phyloP scores from a whole-genome alignment of 2,888 invertebrate genomes.

The Diloba caeruleocephala region DNA sequence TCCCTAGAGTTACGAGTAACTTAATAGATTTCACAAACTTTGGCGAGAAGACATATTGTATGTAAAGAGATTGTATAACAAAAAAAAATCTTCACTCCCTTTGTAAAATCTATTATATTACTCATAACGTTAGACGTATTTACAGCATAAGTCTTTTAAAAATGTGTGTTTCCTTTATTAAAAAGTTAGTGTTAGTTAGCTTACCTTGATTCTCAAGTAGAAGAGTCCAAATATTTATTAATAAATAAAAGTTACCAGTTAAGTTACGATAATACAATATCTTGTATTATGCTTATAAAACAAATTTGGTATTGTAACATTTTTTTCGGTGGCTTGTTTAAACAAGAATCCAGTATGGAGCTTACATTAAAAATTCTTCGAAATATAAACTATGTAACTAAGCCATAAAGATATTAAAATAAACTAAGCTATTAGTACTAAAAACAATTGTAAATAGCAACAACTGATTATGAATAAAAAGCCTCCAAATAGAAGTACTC shows the following conservation, averaged over 20 bases:
- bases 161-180: background rate
- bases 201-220: conserved; percentile 23
- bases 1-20: too few species aligned
- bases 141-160: too few species aligned
- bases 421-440: conserved; percentile 73
- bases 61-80: too few species aligned
- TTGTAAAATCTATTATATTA: too few species aligned
- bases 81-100: too few species aligned
- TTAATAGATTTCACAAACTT: too few species aligned
- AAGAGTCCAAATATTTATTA: conserved; percentile 20
- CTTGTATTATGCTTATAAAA: conserved; percentile 43
- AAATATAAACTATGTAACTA: conserved; percentile 62
- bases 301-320: conserved; percentile 54
- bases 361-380: conserved; percentile 42
- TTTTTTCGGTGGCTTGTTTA: conserved; percentile 53
- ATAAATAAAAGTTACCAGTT: conserved; percentile 37
- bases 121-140: too few species aligned
- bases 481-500: conserved; percentile 79
- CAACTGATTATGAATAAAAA: conserved; percentile 80
- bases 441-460: conserved; percentile 87
- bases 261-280: conserved; percentile 44
- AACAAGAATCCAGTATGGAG: conserved; percentile 45
- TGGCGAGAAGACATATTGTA: too few species aligned
- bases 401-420: conserved; percentile 65
- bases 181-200: conserved; percentile 7